A percentile compares a stretch with the other conserved stretches of the same genome.
phyloP scores from a whole-genome alignment of 2,113 vertebrate species.

The Benitochromis conjunctus region DNA sequence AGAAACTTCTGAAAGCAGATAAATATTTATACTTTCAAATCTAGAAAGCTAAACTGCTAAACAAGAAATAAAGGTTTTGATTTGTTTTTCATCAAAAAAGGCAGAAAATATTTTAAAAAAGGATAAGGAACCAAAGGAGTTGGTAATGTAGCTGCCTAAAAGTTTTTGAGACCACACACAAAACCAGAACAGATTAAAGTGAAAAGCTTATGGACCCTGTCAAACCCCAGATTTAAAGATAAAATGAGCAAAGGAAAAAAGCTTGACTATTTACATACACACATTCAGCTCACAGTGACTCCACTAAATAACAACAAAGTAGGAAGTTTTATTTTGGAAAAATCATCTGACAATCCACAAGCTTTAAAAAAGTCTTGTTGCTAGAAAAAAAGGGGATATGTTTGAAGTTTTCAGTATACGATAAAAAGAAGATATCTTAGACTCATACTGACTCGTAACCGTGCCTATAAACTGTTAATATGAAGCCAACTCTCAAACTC shows the following conservation, averaged over 20 bases:
- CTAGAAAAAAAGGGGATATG: not conserved
- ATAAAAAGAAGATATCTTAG: not conserved
- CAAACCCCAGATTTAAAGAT: not conserved
- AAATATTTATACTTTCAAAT: not conserved
- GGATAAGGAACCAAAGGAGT: not conserved
- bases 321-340: not conserved
- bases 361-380: not conserved
- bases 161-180: not conserved
- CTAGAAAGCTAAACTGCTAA: not conserved
- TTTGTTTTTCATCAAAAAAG: not conserved
- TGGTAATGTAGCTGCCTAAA: slow-evolving; percentile 15
- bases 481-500: not conserved
- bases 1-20: not conserved
- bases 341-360: not conserved
- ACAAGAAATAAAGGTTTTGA: not conserved
- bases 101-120: not conserved
- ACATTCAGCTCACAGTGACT: not conserved
- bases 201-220: not conserved
- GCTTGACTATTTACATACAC: not conserved
- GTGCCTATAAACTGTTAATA: not conserved
- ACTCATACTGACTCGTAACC: not conserved
- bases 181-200: not conserved
- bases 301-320: not conserved
- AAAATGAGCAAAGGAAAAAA: not conserved
- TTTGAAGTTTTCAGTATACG: not conserved